Evolutionary conservation across 2,113 vertebrate species (phyloP).

Genomic region (Rhinolophus ferrumequinum): DNA sequence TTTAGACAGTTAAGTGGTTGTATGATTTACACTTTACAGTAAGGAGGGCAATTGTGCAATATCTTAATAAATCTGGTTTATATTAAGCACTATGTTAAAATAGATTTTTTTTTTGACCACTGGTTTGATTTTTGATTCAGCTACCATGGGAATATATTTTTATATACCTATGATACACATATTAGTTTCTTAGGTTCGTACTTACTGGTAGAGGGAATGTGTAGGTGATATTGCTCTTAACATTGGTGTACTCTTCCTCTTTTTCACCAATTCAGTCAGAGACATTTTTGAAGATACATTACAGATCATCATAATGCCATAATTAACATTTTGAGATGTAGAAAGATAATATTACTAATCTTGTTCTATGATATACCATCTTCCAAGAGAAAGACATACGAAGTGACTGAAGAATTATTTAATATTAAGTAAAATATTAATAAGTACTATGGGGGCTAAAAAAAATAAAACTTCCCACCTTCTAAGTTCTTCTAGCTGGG

Average conservation of each 20-base stretch:
- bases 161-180: background rate
- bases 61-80: background rate
- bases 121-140: background rate
- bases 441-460: background rate
- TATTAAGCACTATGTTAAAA: background rate
- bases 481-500: background rate
- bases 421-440: slow-evolving; percentile 28
- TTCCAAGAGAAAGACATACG: background rate
- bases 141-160: background rate
- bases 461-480: background rate
- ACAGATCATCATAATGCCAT: background rate
- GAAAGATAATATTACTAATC: background rate
- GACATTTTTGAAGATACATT: background rate
- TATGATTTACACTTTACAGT: background rate
- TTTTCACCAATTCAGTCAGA: background rate
- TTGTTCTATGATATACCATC: background rate
- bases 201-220: background rate
- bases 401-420: background rate
- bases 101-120: background rate
- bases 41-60: background rate
- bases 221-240: background rate
- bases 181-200: background rate
- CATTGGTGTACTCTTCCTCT: background rate
- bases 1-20: background rate
- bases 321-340: background rate